phyloP scores from a whole-genome alignment of 2,888 invertebrate species.

The Erebia aethiops region DNA sequence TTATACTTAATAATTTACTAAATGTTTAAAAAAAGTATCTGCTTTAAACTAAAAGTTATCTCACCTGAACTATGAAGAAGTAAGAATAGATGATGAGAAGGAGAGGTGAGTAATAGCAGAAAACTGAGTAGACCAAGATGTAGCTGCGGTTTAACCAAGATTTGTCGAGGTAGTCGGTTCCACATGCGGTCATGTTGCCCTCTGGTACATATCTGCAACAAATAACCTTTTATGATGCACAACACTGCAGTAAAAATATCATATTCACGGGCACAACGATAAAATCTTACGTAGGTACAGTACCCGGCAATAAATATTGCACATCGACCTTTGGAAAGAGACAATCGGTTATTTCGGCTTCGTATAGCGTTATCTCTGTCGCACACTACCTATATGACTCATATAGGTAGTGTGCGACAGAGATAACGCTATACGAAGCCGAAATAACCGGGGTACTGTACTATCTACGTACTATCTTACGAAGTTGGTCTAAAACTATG shows the following conservation, averaged over 20 bases:
- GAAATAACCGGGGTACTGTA: too few species aligned
- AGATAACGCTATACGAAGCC: too few species aligned
- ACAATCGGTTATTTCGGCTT: too few species aligned
- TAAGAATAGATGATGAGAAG: slow-evolving; percentile 93
- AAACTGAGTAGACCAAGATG: slow-evolving; percentile 90
- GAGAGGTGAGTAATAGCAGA: slow-evolving; percentile 90
- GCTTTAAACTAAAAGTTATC: background rate
- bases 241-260: background rate
- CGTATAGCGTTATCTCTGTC: too few species aligned
- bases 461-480: too few species aligned
- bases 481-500: too few species aligned
- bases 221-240: background rate
- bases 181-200: slow-evolving; percentile 96
- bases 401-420: too few species aligned
- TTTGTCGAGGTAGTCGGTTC: slow-evolving; percentile 92
- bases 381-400: too few species aligned
- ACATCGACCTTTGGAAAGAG: too few species aligned
- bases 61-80: slow-evolving; percentile 92
- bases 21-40: background rate
- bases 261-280: background rate
- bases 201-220: slow-evolving; percentile 92
- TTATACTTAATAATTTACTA: background rate
- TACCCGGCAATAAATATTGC: too few species aligned
- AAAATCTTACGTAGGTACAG: too few species aligned
- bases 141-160: slow-evolving; percentile 90